Percentiles rank a stretch among this genome's conserved stretches.
Evolutionary conservation across 2,113 vertebrate genomes (phyloP).

Genomic region (Rattus rattus): DNA sequence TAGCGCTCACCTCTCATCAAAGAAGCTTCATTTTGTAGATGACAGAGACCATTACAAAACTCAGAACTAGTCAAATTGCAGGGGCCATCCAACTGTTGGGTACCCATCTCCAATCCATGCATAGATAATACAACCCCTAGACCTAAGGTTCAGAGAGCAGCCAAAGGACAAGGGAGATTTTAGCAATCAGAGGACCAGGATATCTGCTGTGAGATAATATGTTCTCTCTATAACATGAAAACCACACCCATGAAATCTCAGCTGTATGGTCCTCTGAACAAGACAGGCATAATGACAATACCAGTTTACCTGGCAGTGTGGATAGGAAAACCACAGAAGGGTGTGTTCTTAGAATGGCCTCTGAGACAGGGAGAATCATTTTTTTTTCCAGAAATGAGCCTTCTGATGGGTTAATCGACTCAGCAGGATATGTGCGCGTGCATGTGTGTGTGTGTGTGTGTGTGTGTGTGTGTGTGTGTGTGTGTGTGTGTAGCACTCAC

Average conservation of each 20-base stretch:
- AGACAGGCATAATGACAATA: neutral
- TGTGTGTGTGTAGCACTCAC: too few species aligned
- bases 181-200: neutral
- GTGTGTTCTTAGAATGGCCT: neutral
- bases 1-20: neutral
- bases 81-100: neutral
- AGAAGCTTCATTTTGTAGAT: neutral
- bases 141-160: neutral
- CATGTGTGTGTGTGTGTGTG: too few species aligned
- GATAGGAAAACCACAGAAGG: neutral
- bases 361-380: neutral
- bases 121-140: neutral
- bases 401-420: neutral
- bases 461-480: too few species aligned
- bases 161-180: neutral
- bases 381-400: neutral
- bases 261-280: neutral
- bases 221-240: neutral
- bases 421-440: too few species aligned
- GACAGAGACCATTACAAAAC: neutral
- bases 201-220: neutral
- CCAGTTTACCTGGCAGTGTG: neutral
- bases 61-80: neutral
- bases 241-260: neutral
- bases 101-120: neutral